Evolutionary conservation across 2,888 invertebrate genomes (phyloP).

Genomic region (Papilio demoleus): DNA sequence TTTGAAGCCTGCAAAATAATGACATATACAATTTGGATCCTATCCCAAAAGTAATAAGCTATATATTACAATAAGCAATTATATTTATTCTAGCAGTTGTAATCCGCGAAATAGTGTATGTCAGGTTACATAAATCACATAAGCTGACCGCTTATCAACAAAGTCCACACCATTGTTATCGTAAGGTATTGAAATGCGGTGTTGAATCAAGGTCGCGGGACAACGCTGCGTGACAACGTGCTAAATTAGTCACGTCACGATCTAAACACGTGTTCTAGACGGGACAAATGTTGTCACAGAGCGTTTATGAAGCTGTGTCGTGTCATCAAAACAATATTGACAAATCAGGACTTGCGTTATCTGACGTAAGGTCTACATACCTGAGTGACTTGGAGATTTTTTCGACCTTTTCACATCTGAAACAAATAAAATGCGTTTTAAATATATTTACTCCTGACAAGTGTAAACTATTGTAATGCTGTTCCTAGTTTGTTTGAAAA

Average conservation of each 20-base stretch:
- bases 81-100: no score
- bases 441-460: no score
- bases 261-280: slow-evolving; percentile 31
- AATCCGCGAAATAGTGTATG: no score
- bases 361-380: slow-evolving; percentile 5
- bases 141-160: background rate
- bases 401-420: slow-evolving; percentile 8
- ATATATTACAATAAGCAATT: no score
- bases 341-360: slow-evolving; percentile 27
- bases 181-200: slow-evolving; percentile 40
- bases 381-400: background rate
- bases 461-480: no score
- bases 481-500: no score
- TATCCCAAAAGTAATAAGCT: no score
- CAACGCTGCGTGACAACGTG: slow-evolving; percentile 32
- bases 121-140: no score
- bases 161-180: slow-evolving; percentile 27
- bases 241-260: slow-evolving; percentile 43
- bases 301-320: slow-evolving; percentile 29
- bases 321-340: slow-evolving; percentile 40
- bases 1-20: no score
- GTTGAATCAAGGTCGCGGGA: slow-evolving; percentile 39
- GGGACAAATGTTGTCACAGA: background rate
- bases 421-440: no score
- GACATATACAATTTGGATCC: no score